Evolutionary conservation across 1,140 invertebrate species (phyloP), one percentile per base, ranked within the genome.

Genomic region (Colletes latitarsis): DNA sequence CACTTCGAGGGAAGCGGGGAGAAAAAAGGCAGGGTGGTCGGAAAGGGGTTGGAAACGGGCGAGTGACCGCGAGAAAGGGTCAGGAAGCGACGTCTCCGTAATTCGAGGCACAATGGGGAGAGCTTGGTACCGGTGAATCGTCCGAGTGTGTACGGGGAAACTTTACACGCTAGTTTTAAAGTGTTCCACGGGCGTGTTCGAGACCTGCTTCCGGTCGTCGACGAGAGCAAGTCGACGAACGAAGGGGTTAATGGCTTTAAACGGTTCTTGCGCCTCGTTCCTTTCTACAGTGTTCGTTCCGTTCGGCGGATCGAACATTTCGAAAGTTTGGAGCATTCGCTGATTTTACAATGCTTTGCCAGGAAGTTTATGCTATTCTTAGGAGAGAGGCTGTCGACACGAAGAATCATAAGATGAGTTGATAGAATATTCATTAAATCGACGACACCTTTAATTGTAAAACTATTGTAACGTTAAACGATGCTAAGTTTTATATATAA

Each of bases 211-310:
- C 6, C 10, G n/a, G 19, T 1, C 52, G 41, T 8, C 72, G 58
- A 66, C 66, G 43, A n/a, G n/a, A 55, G 62, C 8, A 66, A 66
- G 63, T 58, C 39, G 17, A 30, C 10, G 39, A 19, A 58, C 63
- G 41, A 15, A 30, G 2, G 17, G 55, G 66, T 69, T 77, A 77
- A 77, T 77, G 66, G 53, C 43, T 77, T 69, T 60, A 49, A 68
- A 69, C 53, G 53, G 4, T 69, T 41, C 53, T 58, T 67, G 52
- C 41, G 30, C 39, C 17, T 30, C 41, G 30, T 30, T 17, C 15
- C 21, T 49, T 8, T 68, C 60, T 21, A 66, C 73, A 67, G 39
- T 39, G 64, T 14, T 0, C 64, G 17, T 21, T 66, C n/a, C 10
- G 17, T 2, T 46, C 8, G n/a, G 19, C 21, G 3, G 9, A 58